phyloP scores from a whole-genome alignment of 2,888 invertebrate genomes.

The Esperia sulphurella region DNA sequence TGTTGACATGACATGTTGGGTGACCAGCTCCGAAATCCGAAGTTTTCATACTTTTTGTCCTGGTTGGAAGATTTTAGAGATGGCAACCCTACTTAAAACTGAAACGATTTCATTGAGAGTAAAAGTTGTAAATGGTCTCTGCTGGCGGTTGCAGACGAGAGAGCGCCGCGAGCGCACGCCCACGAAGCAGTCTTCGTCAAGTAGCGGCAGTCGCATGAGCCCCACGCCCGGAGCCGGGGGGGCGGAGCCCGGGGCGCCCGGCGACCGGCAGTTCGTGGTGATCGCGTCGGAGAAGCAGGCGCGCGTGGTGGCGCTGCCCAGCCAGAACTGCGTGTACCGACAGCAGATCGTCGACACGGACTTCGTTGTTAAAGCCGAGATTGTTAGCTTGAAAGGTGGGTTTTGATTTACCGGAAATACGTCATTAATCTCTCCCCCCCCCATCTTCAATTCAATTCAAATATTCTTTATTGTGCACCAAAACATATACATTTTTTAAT shows the following conservation, averaged over 20 bases:
- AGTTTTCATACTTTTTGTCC: no score
- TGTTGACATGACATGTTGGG: no score
- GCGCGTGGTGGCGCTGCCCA: constrained; percentile 94
- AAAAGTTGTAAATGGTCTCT: no score
- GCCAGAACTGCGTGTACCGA: constrained; percentile 96
- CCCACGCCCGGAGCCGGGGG: constrained; percentile 81
- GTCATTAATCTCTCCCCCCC: no score
- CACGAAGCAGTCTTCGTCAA: constrained; percentile 78
- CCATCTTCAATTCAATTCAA: no score
- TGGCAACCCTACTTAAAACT: no score
- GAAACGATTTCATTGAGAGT: no score
- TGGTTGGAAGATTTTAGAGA: no score
- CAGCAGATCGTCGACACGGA: constrained; percentile 95
- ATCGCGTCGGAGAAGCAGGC: constrained; percentile 97
- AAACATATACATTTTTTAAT: no score
- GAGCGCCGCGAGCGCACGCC: constrained; percentile 78
- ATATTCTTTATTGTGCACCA: no score
- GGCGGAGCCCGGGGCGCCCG: constrained; percentile 52
- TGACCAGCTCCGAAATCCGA: no score
- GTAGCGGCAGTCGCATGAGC: constrained; percentile 85
- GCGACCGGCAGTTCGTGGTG: constrained; percentile 95
- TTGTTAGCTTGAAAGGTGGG: constrained; percentile 92
- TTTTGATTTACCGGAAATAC: no score
- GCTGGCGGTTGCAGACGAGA: constrained; percentile 32
- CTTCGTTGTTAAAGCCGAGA: constrained; percentile 96